These are phyloP conservation scores for Hyalella azteca DNA, from an alignment of 2,888 invertebrate genomes.

Conservation along the genomic window DNA sequence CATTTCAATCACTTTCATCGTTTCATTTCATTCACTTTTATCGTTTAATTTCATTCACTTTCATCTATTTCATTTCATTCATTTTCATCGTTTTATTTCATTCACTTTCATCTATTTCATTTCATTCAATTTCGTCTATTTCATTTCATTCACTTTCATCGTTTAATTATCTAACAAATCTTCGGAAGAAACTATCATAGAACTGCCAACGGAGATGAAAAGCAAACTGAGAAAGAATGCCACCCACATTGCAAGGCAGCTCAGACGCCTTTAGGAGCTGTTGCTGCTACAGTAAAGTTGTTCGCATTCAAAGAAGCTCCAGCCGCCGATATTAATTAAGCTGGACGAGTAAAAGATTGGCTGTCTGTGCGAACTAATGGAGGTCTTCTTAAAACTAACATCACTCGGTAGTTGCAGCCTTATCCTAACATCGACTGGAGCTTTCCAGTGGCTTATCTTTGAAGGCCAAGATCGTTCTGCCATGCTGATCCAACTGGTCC, in stretches of 20 bases:
- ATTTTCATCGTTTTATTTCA: too few species aligned
- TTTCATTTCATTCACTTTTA: too few species aligned
- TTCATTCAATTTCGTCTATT: too few species aligned
- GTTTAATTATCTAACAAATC: too few species aligned
- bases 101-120: too few species aligned
- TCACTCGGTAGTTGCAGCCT: constrained; percentile 10
- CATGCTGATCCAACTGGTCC: not conserved
- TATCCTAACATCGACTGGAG: not conserved
- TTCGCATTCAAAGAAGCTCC: constrained; percentile 25
- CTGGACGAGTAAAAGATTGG: constrained; percentile 28
- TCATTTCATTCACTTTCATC: too few species aligned
- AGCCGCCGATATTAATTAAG: constrained; percentile 31
- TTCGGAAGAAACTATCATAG: too few species aligned
- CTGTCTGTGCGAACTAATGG: constrained; percentile 19
- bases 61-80: too few species aligned
- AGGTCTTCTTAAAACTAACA: constrained; percentile 14
- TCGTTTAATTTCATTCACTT: too few species aligned
- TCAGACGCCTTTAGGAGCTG: not conserved
- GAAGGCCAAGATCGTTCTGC: not conserved
- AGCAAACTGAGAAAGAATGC: not conserved
- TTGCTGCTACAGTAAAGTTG: not conserved
- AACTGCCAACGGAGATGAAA: too few species aligned
- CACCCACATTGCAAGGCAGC: constrained; percentile 15
- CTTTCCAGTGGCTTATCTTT: constrained; percentile 28
- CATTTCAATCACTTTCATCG: too few species aligned